Percentiles rank a stretch among this genome's conserved stretches.
Evolutionary conservation across 2,113 vertebrate genomes (phyloP).

Genomic region (Eclectus roratus): DNA sequence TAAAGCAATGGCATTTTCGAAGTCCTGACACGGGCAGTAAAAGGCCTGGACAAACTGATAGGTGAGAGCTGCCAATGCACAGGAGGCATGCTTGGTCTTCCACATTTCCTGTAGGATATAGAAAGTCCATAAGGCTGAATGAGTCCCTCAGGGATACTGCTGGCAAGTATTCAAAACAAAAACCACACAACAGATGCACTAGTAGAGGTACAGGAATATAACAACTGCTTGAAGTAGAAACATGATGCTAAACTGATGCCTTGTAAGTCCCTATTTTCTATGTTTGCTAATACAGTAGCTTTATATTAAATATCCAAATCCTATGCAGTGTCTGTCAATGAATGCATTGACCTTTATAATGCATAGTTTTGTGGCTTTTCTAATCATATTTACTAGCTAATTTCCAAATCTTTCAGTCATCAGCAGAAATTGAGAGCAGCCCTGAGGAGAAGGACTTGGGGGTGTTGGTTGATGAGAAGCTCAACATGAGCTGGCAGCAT

Average conservation of each 20-base stretch:
- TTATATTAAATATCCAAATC: background rate
- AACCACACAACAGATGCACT: rapidly evolving
- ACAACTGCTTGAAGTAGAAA: background rate
- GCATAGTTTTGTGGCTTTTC: background rate
- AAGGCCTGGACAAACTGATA: background rate
- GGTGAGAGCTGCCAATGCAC: background rate
- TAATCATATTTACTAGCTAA: background rate
- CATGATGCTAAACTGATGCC: background rate
- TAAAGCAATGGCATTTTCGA: background rate
- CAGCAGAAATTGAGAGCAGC: background rate
- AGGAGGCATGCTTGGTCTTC: background rate
- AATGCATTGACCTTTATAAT: background rate
- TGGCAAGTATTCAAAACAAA: background rate
- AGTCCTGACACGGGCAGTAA: background rate
- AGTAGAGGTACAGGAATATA: background rate
- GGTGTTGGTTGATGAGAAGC: background rate
- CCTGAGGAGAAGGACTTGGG: background rate
- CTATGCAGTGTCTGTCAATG: background rate
- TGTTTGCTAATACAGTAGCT: background rate
- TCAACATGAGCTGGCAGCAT: background rate
- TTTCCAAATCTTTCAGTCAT: slow-evolving; percentile 4
- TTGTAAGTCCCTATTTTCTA: background rate
- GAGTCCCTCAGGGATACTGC: background rate
- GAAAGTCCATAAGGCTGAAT: background rate
- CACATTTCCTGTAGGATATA: background rate